Percentiles rank a stretch among this genome's conserved stretches.
Evolutionary conservation across 1,140 invertebrate genomes (phyloP).

Genomic region (Ceratosolen fusciceps): DNA sequence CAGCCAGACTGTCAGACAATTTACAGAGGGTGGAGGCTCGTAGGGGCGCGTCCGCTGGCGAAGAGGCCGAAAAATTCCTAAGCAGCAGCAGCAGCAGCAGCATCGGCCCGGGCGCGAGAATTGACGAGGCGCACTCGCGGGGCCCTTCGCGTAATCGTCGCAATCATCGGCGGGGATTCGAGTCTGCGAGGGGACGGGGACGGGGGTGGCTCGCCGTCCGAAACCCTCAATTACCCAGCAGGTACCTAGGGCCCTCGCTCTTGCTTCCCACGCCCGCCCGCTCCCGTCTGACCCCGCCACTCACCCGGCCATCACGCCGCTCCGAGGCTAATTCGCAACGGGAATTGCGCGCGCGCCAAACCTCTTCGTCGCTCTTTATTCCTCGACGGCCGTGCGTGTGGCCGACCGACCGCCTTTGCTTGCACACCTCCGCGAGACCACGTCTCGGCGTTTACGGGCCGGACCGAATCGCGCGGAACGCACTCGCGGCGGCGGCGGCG

Average conservation of each 20-base stretch:
- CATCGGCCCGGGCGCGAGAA: background rate
- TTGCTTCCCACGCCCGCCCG: slow-evolving; percentile 43
- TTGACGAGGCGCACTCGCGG: background rate
- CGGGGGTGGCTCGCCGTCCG: background rate
- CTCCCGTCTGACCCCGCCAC: background rate
- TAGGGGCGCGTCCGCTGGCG: background rate
- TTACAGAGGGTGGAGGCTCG: too few species aligned
- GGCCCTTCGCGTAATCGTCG: slow-evolving; percentile 26
- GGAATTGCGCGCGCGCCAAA: slow-evolving; percentile 18
- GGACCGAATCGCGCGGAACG: slow-evolving; percentile 19
- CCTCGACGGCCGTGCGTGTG: background rate
- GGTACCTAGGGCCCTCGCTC: slow-evolving; percentile 44
- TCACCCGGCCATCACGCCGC: too few species aligned
- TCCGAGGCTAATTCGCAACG: slow-evolving; percentile 45
- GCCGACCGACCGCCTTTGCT: background rate
- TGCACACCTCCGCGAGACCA: background rate
- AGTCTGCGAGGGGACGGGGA: slow-evolving; percentile 17
- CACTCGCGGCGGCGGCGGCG: too few species aligned
- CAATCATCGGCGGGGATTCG: slow-evolving; percentile 1
- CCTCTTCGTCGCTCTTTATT: background rate
- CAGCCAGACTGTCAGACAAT: too few species aligned
- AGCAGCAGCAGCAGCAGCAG: background rate
- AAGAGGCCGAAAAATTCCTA: background rate
- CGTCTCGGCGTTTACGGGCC: background rate
- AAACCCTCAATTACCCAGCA: slow-evolving; percentile 45